Evolutionary conservation across 2,888 invertebrate species (phyloP), one percentile per base, ranked within the genome.

Genomic region (Orthonychiurus folsomi): DNA sequence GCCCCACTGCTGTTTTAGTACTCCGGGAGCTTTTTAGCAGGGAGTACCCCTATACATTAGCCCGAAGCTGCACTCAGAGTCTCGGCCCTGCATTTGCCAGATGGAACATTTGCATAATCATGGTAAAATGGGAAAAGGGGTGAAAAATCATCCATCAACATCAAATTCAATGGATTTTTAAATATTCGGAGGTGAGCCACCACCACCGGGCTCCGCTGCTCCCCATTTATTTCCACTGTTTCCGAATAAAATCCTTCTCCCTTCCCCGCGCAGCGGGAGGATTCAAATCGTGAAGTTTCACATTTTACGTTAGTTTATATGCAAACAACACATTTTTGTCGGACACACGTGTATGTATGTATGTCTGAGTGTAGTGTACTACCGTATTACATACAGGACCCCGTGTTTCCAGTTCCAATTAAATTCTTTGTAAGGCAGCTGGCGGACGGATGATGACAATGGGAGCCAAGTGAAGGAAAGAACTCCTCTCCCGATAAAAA

Each of bases 101-200:
- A 52, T 52, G 52, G 52, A 15, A 37, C 37, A 37, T 52, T 52
- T 52, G 52, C 52, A 52, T 52, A 52, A 52, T 52, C 52, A 52
- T 52, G 20, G 20, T 5, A 12, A 52, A 52, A 20, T 9, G 21
- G 52, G 20, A 23, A 52, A 52, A 37, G 37, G 52, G 52, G 52
- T 52, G 52, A 52, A 52, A 52, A 52, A 52, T 52, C 52, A 52
- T 52, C 52, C 52, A 52, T 52, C 52, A 52, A 52, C 20, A 52
- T 52, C 52, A 52, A 52, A 52, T 21, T 52, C 24, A 20, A 52
- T 37, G 37, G 37, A 37, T 37, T 37, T 37, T 37, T 37, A 37
- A 37, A 37, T 37, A 37, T 37, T 37, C 9, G 37, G 37, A 37
- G 37, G 37, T 9, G 37, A 37, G 15, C 5, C 15, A 37, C 37